Base-by-base conservation (phyloP, 2,797 vertebrate species). In the Chloroceryle inda region DNA sequence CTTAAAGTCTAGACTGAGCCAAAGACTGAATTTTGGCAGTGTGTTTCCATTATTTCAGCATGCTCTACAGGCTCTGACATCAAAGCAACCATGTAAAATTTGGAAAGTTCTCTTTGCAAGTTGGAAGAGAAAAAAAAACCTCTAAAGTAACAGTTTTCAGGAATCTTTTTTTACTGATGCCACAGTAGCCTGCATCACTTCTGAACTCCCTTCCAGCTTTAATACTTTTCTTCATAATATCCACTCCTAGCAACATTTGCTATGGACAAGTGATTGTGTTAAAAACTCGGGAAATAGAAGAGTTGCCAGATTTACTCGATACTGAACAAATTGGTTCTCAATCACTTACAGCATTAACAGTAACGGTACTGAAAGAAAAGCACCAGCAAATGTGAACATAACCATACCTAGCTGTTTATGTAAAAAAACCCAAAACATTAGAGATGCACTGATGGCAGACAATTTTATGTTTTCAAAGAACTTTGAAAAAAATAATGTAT, bases 401-500 rank as follows among this genome's bases (percentile, higher is more conserved):
- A 50, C 10, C 5, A 13, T 0, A 18, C 13, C 13, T 21, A 6
- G 27, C 7, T 15, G 15, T 7, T 21, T 11, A 35, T 1, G 0
- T 1, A 24, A 45, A 64, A 69, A 20, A 22, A 14, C 35, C 35
- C 35, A 11, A 8, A n/a, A 24, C 13, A 24, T 50, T 27, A 29
- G 13, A 67, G 13, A 37, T 2, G 59, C 37, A 7, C 5, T 7
- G 35, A 3, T 21, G 16, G 38, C 8, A 10, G 11, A 10, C 5
- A 5, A 61, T 17, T 52, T 40, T 24, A 33, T 4, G 13, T 24
- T 64, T 81, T 38, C 33, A 33, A 71, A 69, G 23, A 13, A 1
- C 24, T 47, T 45, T 4, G 6, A 62, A 55, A 63, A 10, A 29
- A 55, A 20, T 6, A 3, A 9, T 4, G 1, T 0, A 4, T 10